phyloP scores from a whole-genome alignment of 2,113 vertebrate species.

The Phaethon lepturus region DNA sequence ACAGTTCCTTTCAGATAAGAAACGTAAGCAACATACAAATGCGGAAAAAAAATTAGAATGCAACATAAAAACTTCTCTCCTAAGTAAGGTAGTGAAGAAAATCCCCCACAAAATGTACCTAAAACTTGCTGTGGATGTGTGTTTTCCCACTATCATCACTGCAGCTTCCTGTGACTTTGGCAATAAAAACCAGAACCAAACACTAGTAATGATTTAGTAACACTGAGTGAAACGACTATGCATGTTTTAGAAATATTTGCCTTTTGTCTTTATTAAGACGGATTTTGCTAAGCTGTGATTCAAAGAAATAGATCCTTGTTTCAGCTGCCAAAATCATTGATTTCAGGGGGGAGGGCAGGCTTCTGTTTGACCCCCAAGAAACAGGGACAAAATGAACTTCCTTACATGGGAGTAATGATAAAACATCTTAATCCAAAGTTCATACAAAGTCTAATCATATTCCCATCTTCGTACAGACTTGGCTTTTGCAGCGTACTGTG shows the following conservation, averaged over 20 bases:
- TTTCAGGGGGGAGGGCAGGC: not conserved
- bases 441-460: not conserved
- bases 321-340: not conserved
- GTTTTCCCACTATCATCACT: not conserved
- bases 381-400: not conserved
- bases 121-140: not conserved
- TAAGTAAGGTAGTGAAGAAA: not conserved
- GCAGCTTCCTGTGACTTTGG: not conserved
- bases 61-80: not conserved
- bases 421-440: not conserved
- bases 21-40: not conserved
- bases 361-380: not conserved
- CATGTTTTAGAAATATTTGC: not conserved
- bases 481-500: not conserved
- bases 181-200: not conserved
- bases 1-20: slow-evolving; percentile 11
- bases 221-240: not conserved
- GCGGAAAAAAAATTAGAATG: slow-evolving; percentile 6
- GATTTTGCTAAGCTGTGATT: not conserved
- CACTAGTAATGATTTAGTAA: not conserved
- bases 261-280: not conserved
- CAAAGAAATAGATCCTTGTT: too few relatives aligned
- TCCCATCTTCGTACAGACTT: not conserved
- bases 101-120: not conserved
- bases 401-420: not conserved